These are phyloP conservation scores for Pongo abelii DNA, from an alignment of 2,113 vertebrate genomes.

Conservation along the genomic window DNA sequence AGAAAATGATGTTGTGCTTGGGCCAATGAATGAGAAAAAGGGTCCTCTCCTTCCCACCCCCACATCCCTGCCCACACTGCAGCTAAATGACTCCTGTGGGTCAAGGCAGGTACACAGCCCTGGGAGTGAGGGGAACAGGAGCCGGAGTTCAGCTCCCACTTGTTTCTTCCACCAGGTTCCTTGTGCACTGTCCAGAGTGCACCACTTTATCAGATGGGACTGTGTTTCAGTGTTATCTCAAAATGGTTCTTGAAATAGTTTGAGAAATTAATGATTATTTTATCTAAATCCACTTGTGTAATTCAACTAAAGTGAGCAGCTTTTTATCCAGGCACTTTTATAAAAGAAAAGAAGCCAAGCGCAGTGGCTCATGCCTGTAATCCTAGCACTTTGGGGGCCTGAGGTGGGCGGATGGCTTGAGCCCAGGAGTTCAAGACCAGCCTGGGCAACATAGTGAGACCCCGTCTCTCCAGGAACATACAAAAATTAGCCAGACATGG, in stretches of 20 bases:
- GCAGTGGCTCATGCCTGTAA: no score
- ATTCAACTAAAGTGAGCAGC: background rate
- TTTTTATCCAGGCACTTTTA: background rate
- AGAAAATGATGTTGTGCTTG: constrained; percentile 12
- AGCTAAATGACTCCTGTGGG: background rate
- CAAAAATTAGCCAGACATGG: no score
- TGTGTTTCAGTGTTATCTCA: background rate
- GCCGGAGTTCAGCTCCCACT: background rate
- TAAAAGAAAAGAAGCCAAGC: background rate
- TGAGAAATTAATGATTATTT: constrained; percentile 12
- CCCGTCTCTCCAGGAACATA: no score
- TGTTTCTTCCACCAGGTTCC: background rate
- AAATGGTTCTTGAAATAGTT: constrained; percentile 36
- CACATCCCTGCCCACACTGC: background rate
- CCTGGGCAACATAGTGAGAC: no score
- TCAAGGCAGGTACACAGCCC: background rate
- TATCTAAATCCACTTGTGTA: background rate
- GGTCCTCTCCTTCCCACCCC: background rate
- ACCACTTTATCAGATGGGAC: background rate
- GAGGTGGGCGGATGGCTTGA: no score
- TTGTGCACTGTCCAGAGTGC: background rate
- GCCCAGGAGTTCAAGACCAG: no score
- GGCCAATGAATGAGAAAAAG: background rate
- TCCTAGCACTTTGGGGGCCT: no score
- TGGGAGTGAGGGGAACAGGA: background rate